These are phyloP conservation scores for Eulemur rufifrons DNA, from an alignment of 2,113 vertebrate genomes.

Conservation along the genomic window DNA sequence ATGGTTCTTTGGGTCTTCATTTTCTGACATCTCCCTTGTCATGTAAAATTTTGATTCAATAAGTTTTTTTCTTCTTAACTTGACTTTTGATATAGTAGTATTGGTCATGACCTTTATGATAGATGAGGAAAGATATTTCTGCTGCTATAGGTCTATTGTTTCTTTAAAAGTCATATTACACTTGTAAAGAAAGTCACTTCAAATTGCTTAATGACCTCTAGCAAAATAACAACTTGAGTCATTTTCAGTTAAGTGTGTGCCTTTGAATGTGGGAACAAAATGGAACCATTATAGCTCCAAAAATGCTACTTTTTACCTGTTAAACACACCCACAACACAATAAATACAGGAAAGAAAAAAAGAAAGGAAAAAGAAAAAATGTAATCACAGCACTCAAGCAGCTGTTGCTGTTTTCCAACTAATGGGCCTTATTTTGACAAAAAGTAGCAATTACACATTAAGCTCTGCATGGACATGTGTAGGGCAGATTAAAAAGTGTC, in stretches of 20 bases:
- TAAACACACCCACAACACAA: background rate
- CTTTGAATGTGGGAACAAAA: slow-evolving; percentile 27
- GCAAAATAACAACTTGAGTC: slow-evolving; percentile 31
- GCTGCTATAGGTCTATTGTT: background rate
- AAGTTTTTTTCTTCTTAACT: background rate
- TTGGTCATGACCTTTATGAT: background rate
- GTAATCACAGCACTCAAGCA: background rate
- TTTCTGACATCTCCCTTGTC: background rate
- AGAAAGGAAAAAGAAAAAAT: background rate
- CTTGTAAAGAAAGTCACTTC: background rate
- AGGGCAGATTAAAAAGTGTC: background rate
- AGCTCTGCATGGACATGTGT: background rate
- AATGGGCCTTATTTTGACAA: slow-evolving; percentile 43
- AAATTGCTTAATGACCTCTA: slow-evolving; percentile 39
- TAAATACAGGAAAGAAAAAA: background rate
- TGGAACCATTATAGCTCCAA: background rate
- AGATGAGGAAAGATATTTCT: background rate
- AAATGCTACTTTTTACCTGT: slow-evolving; percentile 13
- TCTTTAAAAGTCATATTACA: background rate
- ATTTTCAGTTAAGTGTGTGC: slow-evolving; percentile 10
- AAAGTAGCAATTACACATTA: slow-evolving; percentile 40
- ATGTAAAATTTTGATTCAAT: background rate
- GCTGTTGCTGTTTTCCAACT: background rate
- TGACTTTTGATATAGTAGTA: background rate
- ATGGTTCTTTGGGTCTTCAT: too few species aligned